Evolutionary conservation across 2,888 invertebrate species (phyloP), one percentile per base, ranked within the genome.

Genomic region (Calliscelio sp.): DNA sequence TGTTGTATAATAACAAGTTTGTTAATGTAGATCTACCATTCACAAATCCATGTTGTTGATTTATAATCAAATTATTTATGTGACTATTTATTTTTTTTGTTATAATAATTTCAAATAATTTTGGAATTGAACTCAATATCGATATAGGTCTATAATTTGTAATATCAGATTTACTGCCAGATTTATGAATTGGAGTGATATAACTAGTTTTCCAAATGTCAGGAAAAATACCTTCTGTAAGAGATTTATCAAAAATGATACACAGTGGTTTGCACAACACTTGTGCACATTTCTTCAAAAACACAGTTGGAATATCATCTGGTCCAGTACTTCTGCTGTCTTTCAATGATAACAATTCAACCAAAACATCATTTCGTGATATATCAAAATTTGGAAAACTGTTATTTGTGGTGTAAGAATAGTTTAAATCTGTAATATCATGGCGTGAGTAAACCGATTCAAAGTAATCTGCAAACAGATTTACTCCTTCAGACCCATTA

Each of bases 21-120:
- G 41, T 61, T 6, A n/a, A 2, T 4, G 61, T 61, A 22, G 61
- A 41, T 61, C 14, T 61, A 22, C 61, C 61, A 22, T 38, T 22
- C 24, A 61, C 32, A 41, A 61, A 61, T 22, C 41, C 61, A n/a
- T 61, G 38, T 61, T 61, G 61, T 32, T 57, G 10, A 8, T 57
- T 20, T 11, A 57, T 57, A 3, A 35, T 57, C 24, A 35, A n/a
- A 8, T 22, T n/a, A 14, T 61, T 41, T 14, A 41, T 61, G 14
- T 35, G n/a, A 20, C 22, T 38, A 11, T 11, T 24, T 20, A 61
- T 38, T 41, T 41, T 41, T 7, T 38, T 24, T 38, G 22, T 11
- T 32, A 57, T 18, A 16, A 57, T n/a, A 0, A 14, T 18, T 25
- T 57, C 57, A 57, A 57, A 57, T 41, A 61, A 14, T 41, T 61